Conservation (phyloP, 2,113 vertebrate species). For the Opisthocomus hoazin region DNA sequence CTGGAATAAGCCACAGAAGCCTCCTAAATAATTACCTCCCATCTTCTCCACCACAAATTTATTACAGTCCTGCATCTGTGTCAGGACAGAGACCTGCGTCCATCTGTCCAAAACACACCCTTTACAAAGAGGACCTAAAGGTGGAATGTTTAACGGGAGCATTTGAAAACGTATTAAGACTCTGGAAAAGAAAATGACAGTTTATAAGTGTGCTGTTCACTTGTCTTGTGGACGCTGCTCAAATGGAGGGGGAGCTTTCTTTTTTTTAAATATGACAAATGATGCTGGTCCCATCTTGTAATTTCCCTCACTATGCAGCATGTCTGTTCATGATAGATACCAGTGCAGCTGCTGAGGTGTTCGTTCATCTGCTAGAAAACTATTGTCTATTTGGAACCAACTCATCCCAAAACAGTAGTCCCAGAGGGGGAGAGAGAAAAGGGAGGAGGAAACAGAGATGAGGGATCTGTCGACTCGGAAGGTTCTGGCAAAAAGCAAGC, state of each 20-base stretch:
- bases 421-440: not conserved
- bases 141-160: not conserved
- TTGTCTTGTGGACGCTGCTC: not conserved
- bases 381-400: constrained; percentile 40
- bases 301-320: constrained; percentile 26
- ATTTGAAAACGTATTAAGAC: not conserved
- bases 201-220: not conserved
- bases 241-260: not conserved
- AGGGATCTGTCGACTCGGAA: constrained; percentile 11
- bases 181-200: not conserved
- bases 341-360: constrained; percentile 37
- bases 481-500: constrained; percentile 14
- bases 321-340: constrained; percentile 61
- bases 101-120: not conserved
- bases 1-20: not conserved
- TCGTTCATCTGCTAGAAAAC: constrained; percentile 53
- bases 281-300: constrained; percentile 8
- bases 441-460: not conserved
- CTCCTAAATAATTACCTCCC: constrained; percentile 1
- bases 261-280: constrained; percentile 42
- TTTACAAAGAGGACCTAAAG: not conserved
- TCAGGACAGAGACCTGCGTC: constrained; percentile 10
- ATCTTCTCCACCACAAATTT: not conserved
- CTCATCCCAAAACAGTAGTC: constrained; percentile 33
- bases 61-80: not conserved